Evolutionary conservation across 2,113 vertebrate species (phyloP).

Genomic region (Elaphurus davidianus): DNA sequence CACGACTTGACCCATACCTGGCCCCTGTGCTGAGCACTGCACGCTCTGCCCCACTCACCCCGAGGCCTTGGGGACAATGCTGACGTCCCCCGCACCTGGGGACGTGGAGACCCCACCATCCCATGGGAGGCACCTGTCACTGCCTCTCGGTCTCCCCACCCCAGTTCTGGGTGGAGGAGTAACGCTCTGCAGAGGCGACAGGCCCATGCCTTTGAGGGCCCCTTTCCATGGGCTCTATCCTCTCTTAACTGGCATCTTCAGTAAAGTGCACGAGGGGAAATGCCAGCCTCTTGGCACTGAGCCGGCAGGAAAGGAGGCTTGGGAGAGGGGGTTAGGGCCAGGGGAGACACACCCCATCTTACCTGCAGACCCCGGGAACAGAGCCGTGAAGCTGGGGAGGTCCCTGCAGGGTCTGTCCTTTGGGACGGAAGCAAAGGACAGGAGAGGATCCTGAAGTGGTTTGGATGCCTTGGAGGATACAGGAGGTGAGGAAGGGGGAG

Average conservation of each 20-base stretch:
- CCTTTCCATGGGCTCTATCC: not conserved
- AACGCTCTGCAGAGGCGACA: not conserved
- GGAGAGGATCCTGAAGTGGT: accelerated
- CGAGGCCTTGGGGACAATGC: not conserved
- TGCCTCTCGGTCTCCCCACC: not conserved
- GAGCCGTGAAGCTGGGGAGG: not conserved
- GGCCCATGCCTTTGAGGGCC: accelerated
- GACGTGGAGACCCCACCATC: accelerated
- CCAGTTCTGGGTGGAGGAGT: accelerated
- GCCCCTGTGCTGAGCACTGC: not conserved
- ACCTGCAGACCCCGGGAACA: not conserved
- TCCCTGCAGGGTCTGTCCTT: not conserved
- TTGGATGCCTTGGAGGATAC: not conserved
- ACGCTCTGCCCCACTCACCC: accelerated
- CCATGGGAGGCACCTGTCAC: accelerated
- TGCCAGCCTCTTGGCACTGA: not conserved
- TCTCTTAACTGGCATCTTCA: not conserved
- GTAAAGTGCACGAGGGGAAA: not conserved
- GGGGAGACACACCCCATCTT: not conserved
- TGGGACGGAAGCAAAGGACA: accelerated
- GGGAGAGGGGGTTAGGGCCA: not conserved
- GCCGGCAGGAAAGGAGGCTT: not conserved
- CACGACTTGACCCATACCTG: accelerated
- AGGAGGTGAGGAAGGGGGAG: not conserved
- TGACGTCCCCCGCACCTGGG: accelerated